These are phyloP conservation scores for Mythimna impura DNA, from an alignment of 2,888 invertebrate genomes.

Conservation along the genomic window DNA sequence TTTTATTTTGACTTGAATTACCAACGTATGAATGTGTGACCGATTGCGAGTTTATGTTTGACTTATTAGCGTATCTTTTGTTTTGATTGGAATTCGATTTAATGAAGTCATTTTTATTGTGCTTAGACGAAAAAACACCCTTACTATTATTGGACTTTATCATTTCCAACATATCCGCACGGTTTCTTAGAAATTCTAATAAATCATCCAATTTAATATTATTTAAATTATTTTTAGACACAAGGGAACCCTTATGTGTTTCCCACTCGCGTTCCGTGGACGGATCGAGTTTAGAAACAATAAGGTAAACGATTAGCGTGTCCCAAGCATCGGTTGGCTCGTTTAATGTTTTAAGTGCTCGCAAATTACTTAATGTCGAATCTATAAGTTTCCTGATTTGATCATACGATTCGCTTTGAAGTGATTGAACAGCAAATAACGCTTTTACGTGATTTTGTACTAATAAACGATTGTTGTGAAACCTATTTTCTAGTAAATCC, in stretches of 20 bases:
- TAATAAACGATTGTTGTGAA: not conserved
- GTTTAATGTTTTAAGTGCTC: constrained; percentile 30
- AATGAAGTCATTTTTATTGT: too few species aligned
- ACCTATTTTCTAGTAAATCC: constrained; percentile 22
- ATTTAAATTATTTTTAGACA: not conserved
- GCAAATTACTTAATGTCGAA: constrained; percentile 30
- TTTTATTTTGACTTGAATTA: too few species aligned
- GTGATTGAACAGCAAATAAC: not conserved
- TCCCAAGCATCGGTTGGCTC: constrained; percentile 48
- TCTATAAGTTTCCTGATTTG: constrained; percentile 33
- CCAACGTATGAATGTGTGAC: too few species aligned
- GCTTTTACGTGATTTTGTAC: constrained; percentile 23
- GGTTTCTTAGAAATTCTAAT: not conserved
- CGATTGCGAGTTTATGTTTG: too few species aligned
- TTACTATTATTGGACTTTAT: too few species aligned
- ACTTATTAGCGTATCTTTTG: too few species aligned
- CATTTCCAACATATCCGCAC: not conserved
- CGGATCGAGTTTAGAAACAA: constrained; percentile 35
- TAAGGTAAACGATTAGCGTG: constrained; percentile 30
- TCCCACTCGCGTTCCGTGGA: constrained; percentile 48
- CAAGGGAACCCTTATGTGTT: constrained; percentile 17
- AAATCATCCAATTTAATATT: not conserved
- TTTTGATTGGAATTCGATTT: too few species aligned
- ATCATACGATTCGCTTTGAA: constrained; percentile 10
- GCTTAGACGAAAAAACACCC: too few species aligned